Percentiles rank a stretch among this genome's conserved stretches.
phyloP scores from a whole-genome alignment of 1,140 invertebrate species.

The Periplaneta americana region DNA sequence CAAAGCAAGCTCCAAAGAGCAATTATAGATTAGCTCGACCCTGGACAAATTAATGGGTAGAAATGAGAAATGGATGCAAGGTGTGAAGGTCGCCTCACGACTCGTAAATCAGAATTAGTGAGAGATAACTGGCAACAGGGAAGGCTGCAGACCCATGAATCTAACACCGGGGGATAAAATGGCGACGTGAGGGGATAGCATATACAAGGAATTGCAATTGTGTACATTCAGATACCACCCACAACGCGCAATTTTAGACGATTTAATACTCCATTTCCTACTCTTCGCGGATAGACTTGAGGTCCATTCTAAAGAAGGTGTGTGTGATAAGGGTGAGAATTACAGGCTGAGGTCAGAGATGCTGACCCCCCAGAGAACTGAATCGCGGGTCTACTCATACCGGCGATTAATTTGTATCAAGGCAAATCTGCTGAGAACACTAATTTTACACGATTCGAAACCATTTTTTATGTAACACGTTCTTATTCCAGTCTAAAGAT shows the following conservation, averaged over 20 bases:
- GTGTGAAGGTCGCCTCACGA: constrained; percentile 1
- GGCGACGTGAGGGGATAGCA: neutral
- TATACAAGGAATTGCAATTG: neutral
- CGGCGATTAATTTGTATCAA: no score
- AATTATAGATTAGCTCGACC: constrained; percentile 7
- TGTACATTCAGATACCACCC: neutral
- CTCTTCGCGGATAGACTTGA: neutral
- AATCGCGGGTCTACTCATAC: no score
- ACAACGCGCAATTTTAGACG: neutral
- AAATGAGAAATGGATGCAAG: constrained; percentile 7
- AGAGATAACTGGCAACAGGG: constrained; percentile 1
- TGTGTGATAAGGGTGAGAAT: neutral
- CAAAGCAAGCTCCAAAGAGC: constrained; percentile 1
- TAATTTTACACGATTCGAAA: no score
- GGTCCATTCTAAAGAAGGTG: neutral
- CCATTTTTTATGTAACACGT: no score
- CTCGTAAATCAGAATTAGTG: constrained; percentile 9
- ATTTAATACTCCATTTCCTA: neutral
- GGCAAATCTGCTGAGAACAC: no score
- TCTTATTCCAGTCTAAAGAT: no score
- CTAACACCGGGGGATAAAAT: neutral
- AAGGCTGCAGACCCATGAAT: neutral
- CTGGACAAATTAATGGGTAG: constrained; percentile 7
- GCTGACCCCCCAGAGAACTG: neutral
- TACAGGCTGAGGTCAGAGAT: neutral